Conservation (phyloP, 1,140 invertebrate species). For the Tetragonula clypearis region DNA sequence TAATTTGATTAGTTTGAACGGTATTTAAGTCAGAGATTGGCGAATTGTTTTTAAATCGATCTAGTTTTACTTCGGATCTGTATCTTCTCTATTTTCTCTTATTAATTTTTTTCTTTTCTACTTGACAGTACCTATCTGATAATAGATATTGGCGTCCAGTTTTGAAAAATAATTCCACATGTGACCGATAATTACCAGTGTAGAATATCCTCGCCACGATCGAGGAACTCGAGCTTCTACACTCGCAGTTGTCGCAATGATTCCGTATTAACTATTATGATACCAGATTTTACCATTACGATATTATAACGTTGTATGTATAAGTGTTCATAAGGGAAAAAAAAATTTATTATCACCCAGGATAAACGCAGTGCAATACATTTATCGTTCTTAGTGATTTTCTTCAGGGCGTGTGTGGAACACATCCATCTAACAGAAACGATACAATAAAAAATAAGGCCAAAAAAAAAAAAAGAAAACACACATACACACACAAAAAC, state of each 20-base stretch:
- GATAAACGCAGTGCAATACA: conserved; percentile 52
- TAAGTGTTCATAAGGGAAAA: conserved; percentile 58
- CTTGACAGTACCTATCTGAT: background rate
- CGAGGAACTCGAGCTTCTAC: conserved; percentile 39
- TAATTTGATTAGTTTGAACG: background rate
- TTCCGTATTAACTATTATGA: conserved; percentile 52
- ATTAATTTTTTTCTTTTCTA: background rate
- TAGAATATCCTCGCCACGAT: conserved; percentile 27
- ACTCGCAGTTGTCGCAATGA: conserved; percentile 32
- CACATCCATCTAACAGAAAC: conserved; percentile 3
- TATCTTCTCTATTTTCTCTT: too few relatives aligned
- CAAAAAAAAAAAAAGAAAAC: background rate
- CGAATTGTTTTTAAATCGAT: background rate
- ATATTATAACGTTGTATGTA: conserved; percentile 65
- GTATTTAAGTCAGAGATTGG: background rate
- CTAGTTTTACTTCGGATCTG: background rate
- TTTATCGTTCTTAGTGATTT: conserved; percentile 44
- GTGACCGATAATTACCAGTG: conserved; percentile 26
- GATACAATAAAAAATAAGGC: background rate
- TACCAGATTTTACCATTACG: conserved; percentile 62
- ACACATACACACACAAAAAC: background rate
- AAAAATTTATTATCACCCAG: conserved; percentile 45
- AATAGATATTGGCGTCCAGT: background rate
- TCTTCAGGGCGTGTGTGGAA: background rate
- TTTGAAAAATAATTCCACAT: conserved; percentile 13